A percentile compares a stretch with the other conserved stretches of the same genome.
These are phyloP conservation scores for Hippocampus comes DNA, from an alignment of 2,113 vertebrate genomes.

Conservation along the genomic window DNA sequence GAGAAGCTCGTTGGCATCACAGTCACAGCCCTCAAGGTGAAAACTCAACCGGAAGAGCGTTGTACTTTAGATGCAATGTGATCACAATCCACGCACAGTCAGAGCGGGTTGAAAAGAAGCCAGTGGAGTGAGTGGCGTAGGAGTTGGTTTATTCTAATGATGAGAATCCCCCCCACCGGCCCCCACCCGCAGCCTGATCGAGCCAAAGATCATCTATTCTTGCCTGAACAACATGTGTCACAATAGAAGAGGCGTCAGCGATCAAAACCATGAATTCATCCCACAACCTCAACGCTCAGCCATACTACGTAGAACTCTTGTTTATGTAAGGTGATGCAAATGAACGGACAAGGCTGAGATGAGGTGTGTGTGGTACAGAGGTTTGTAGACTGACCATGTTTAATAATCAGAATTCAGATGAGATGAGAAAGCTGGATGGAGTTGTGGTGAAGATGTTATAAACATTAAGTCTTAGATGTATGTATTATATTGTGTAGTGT, in stretches of 20 bases:
- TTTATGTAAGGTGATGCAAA: conserved; percentile 67
- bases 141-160: conserved; percentile 57
- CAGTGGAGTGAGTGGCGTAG: conserved; percentile 42
- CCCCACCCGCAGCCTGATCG: conserved; percentile 46
- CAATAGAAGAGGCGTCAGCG: conserved; percentile 64
- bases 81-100: conserved; percentile 15
- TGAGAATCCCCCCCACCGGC: conserved; percentile 40
- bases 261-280: conserved; percentile 59
- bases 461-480: conserved; percentile 5
- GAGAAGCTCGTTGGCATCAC: neutral
- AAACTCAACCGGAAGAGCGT: conserved; percentile 23
- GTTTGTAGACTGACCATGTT: conserved; percentile 35
- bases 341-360: conserved; percentile 30
- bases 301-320: conserved; percentile 42
- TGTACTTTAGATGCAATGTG: conserved; percentile 15
- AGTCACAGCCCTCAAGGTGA: conserved; percentile 24
- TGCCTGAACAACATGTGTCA: conserved; percentile 62
- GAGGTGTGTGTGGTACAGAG: conserved; percentile 35
- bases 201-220: conserved; percentile 67
- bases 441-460: conserved; percentile 40
- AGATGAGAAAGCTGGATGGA: conserved; percentile 41
- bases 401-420: conserved; percentile 47
- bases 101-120: conserved; percentile 37
- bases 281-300: conserved; percentile 57
- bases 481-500: conserved; percentile 9